A percentile compares a stretch with the other conserved stretches of the same genome.
Conservation (phyloP, 1,140 invertebrate genomes). For the Tachypleus tridentatus region DNA sequence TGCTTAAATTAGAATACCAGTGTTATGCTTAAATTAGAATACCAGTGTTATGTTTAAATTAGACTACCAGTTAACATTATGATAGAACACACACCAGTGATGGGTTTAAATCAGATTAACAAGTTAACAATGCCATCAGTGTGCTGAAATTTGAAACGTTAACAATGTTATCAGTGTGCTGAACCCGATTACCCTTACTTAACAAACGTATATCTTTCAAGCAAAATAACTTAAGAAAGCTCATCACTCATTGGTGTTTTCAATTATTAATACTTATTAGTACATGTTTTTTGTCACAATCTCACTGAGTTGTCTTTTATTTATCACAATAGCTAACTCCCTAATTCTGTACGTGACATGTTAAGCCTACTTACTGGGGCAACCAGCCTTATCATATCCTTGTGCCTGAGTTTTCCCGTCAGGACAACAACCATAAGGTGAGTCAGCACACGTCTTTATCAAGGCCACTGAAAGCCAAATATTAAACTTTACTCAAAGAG, state of each 20-base stretch:
- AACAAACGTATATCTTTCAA: background rate
- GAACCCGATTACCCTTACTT: background rate
- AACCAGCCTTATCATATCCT: slow-evolving; percentile 63
- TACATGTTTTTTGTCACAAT: background rate
- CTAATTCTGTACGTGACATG: slow-evolving; percentile 10
- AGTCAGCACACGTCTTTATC: slow-evolving; percentile 22
- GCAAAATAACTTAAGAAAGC: background rate
- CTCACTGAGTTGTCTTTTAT: background rate
- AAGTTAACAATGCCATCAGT: too few species aligned
- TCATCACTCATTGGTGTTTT: background rate
- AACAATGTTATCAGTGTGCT: background rate
- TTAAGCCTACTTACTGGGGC: slow-evolving; percentile 42
- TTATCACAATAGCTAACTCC: background rate
- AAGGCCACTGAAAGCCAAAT: too few species aligned
- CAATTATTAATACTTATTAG: background rate
- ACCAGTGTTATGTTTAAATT: too few species aligned
- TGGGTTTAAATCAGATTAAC: too few species aligned
- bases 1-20: too few species aligned
- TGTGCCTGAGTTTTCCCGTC: slow-evolving; percentile 68
- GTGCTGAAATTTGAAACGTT: too few species aligned
- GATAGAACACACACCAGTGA: too few species aligned
- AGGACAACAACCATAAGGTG: slow-evolving; percentile 52
- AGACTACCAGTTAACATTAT: too few species aligned
- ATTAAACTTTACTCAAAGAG: too few species aligned
- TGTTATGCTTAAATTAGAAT: too few species aligned